Evolutionary conservation across 2,888 invertebrate species (phyloP).

Genomic region (Meandrusa payeni): DNA sequence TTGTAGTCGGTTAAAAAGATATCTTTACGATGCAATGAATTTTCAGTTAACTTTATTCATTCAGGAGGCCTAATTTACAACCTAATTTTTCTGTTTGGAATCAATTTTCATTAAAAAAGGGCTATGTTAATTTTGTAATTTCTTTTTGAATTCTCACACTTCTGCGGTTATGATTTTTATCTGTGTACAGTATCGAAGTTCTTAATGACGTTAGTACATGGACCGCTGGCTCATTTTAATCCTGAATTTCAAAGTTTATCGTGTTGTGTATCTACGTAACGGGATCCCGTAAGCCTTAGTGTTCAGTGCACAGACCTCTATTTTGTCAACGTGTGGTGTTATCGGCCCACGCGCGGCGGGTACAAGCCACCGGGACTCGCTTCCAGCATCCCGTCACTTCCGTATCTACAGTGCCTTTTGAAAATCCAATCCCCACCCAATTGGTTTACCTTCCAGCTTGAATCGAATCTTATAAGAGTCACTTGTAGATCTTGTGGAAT

Average conservation of each 20-base stretch:
- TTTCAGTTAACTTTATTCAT: no score
- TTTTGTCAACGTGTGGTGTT: constrained; percentile 52
- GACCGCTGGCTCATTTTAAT: constrained; percentile 13
- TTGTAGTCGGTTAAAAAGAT: no score
- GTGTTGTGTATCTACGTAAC: constrained; percentile 34
- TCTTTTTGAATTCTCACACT: constrained; percentile 1
- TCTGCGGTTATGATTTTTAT: constrained; percentile 26
- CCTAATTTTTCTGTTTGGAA: no score
- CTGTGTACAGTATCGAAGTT: constrained; percentile 13
- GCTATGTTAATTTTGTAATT: background rate
- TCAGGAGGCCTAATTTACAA: no score
- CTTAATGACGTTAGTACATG: no score
- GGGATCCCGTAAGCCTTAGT: constrained; percentile 40
- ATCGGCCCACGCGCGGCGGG: constrained; percentile 57
- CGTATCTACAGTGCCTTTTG: constrained; percentile 24
- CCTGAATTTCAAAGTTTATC: constrained; percentile 20
- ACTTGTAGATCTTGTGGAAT: no score
- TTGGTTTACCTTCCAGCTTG: constrained; percentile 13
- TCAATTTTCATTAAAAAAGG: no score
- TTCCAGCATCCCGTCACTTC: constrained; percentile 28
- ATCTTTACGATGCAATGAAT: no score
- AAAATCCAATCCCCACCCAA: constrained; percentile 21
- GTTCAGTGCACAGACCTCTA: constrained; percentile 38
- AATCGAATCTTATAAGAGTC: constrained; percentile 1
- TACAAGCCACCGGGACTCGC: constrained; percentile 51